Percentiles rank a stretch among this genome's conserved stretches.
phyloP scores from a whole-genome alignment of 2,888 invertebrate species.

The Lepidonotus clava region DNA sequence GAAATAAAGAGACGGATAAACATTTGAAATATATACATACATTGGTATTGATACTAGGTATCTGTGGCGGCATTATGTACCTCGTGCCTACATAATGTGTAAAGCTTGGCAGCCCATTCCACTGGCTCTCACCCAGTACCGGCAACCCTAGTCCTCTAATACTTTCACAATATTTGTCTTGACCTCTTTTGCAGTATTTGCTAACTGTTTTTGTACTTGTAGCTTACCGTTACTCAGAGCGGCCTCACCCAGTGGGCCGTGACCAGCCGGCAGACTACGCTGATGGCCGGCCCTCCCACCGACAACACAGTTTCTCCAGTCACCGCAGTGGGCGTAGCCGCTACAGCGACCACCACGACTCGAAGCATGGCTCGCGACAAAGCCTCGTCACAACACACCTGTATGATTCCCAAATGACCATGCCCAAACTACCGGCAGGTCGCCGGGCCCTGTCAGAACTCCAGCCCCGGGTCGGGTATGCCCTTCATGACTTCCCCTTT shows the following conservation, averaged over 20 bases:
- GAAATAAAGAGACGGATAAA: too few relatives aligned
- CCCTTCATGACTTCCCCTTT: conserved; percentile 21
- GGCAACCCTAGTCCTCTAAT: too few relatives aligned
- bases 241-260: conserved; percentile 55
- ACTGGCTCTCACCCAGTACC: too few relatives aligned
- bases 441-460: conserved; percentile 33
- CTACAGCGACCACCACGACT: not conserved
- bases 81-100: too few relatives aligned
- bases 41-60: too few relatives aligned
- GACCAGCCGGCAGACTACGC: conserved; percentile 50
- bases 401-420: conserved; percentile 1
- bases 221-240: conserved; percentile 21
- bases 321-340: conserved; percentile 25
- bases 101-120: too few relatives aligned
- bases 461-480: conserved; percentile 24
- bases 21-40: too few relatives aligned
- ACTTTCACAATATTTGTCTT: too few relatives aligned
- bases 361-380: conserved; percentile 34
- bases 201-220: not conserved
- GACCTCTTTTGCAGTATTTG: too few relatives aligned
- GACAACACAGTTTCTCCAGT: conserved; percentile 30
- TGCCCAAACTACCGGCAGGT: not conserved
- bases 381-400: conserved; percentile 5
- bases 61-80: too few relatives aligned
- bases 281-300: not conserved